Percentiles rank a stretch among this genome's conserved stretches.
phyloP scores from a whole-genome alignment of 1,140 invertebrate genomes.

The Asobara japonica region DNA sequence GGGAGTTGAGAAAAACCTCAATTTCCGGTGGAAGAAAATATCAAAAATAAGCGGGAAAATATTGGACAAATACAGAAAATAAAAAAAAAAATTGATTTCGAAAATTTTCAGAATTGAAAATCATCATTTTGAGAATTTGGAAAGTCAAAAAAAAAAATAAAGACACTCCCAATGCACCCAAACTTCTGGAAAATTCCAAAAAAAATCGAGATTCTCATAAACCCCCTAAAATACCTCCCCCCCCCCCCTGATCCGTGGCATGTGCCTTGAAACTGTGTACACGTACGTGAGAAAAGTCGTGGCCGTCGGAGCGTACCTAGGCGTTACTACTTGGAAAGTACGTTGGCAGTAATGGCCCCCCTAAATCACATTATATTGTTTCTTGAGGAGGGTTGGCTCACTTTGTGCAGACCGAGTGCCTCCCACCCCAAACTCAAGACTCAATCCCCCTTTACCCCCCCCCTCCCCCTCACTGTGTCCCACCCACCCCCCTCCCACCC shows the following conservation, averaged over 20 bases:
- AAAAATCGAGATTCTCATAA: too few species aligned
- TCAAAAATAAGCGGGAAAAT: neutral
- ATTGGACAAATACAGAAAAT: too few species aligned
- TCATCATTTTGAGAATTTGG: too few species aligned
- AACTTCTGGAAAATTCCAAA: too few species aligned
- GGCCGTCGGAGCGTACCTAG: slow-evolving; percentile 4
- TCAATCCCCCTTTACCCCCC: neutral
- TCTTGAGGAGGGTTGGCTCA: slow-evolving; percentile 23
- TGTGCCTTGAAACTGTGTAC: neutral
- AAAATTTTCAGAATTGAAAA: too few species aligned
- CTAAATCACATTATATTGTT: slow-evolving; percentile 39
- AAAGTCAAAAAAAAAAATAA: too few species aligned
- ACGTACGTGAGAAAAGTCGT: neutral
- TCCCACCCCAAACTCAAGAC: neutral
- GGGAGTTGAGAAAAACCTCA: neutral
- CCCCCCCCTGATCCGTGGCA: too few species aligned
- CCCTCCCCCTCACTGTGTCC: neutral
- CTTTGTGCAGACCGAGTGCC: neutral
- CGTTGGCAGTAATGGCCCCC: slow-evolving; percentile 30
- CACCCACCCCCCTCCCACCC: neutral
- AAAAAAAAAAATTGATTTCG: too few species aligned
- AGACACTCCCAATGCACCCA: too few species aligned
- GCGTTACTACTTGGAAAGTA: slow-evolving; percentile 30
- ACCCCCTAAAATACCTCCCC: too few species aligned
- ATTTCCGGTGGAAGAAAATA: neutral